Percentiles rank a stretch among this genome's conserved stretches.
Evolutionary conservation across 2,888 invertebrate species (phyloP).

Genomic region (Cynaeus angustus): DNA sequence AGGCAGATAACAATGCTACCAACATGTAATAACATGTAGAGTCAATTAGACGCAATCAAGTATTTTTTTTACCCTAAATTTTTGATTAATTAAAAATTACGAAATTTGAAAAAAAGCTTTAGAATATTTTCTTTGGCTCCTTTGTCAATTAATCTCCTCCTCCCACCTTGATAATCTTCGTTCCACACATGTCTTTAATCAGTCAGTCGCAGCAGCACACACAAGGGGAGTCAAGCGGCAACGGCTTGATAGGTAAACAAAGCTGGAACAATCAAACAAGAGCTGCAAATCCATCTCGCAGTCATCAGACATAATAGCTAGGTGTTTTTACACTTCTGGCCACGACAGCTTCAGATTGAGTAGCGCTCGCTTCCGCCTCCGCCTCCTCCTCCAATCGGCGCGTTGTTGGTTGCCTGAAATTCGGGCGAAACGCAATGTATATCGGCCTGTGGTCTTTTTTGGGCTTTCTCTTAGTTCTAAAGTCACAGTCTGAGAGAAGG

Average conservation of each 20-base stretch:
- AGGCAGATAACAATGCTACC: too few relatives aligned
- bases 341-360: conserved; percentile 70
- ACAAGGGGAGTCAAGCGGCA: conserved; percentile 51
- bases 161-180: conserved; percentile 32
- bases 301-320: conserved; percentile 68
- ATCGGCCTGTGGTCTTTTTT: conserved; percentile 25
- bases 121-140: not conserved
- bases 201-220: conserved; percentile 50
- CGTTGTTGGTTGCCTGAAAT: conserved; percentile 18
- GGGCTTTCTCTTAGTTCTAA: conserved; percentile 10
- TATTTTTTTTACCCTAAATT: too few relatives aligned
- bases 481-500: conserved; percentile 59
- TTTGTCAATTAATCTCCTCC: conserved; percentile 35
- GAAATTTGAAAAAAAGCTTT: too few relatives aligned
- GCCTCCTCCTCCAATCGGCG: conserved; percentile 5
- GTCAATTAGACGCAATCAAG: too few relatives aligned
- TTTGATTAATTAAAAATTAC: too few relatives aligned
- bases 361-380: conserved; percentile 56
- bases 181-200: conserved; percentile 50
- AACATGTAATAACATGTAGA: too few relatives aligned
- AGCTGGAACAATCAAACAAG: conserved; percentile 68
- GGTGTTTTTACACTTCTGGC: conserved; percentile 69
- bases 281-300: conserved; percentile 68
- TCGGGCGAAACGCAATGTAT: conserved; percentile 6
- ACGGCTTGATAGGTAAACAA: conserved; percentile 68